These are phyloP conservation scores for Epirrhoe alternata DNA, from an alignment of 2,888 invertebrate species.

Conservation along the genomic window DNA sequence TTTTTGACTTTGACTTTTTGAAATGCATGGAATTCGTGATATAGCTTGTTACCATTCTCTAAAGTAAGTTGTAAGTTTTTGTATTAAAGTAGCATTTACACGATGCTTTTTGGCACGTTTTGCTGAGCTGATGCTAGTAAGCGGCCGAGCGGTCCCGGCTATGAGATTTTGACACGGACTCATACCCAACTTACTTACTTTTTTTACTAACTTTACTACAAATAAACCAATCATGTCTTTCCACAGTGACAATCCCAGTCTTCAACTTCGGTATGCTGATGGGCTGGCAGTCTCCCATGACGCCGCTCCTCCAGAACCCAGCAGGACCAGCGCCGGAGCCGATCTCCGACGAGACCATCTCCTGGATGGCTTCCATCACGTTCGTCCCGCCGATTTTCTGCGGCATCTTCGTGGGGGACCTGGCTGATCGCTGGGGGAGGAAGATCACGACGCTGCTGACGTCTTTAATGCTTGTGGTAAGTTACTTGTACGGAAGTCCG, in stretches of 20 bases:
- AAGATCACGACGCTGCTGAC: slow-evolving; percentile 81
- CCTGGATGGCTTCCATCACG: slow-evolving; percentile 85
- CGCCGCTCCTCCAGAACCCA: slow-evolving; percentile 76
- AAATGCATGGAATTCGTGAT: too few relatives aligned
- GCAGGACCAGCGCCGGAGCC: slow-evolving; percentile 78
- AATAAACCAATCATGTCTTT: not conserved
- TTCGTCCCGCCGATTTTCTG: slow-evolving; percentile 84
- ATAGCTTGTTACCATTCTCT: too few relatives aligned
- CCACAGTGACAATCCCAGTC: slow-evolving; percentile 82
- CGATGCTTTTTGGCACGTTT: too few relatives aligned
- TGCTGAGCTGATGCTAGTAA: too few relatives aligned
- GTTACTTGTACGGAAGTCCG: slow-evolving; percentile 42
- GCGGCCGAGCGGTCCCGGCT: too few relatives aligned
- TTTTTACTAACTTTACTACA: too few relatives aligned
- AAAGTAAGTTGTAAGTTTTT: too few relatives aligned
- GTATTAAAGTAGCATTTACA: too few relatives aligned
- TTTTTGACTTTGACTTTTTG: too few relatives aligned
- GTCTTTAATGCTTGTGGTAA: slow-evolving; percentile 82
- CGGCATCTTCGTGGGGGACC: slow-evolving; percentile 80
- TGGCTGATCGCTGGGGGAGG: slow-evolving; percentile 83
- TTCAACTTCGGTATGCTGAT: slow-evolving; percentile 84
- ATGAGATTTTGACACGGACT: too few relatives aligned
- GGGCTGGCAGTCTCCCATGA: slow-evolving; percentile 86
- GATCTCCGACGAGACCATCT: slow-evolving; percentile 78
- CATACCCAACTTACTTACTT: too few relatives aligned